A percentile compares a stretch with the other conserved stretches of the same genome.
phyloP scores from a whole-genome alignment of 92 coral and sea anemone species.

The Palythoa grandis region DNA sequence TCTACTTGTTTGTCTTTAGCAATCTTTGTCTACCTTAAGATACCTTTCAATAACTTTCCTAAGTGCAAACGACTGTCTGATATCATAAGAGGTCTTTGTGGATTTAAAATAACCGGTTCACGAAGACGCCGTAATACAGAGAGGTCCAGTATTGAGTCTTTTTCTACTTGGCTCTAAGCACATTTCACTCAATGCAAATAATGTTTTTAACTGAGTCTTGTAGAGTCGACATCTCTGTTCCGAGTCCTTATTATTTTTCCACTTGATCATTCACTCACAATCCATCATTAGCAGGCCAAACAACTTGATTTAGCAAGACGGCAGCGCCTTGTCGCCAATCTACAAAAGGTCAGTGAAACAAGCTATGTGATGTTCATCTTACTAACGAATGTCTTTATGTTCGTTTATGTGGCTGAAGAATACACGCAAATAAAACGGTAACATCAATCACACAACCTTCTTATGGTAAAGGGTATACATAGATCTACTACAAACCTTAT shows the following conservation, averaged over 20 bases:
- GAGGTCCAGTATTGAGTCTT: too few relatives aligned
- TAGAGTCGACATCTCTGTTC: background rate
- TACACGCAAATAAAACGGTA: too few relatives aligned
- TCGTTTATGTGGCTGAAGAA: background rate
- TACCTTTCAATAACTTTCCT: background rate
- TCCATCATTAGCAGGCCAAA: slow-evolving; percentile 39
- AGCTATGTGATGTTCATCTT: background rate
- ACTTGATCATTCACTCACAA: background rate
- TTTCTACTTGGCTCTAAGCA: background rate
- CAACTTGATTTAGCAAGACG: slow-evolving; percentile 44
- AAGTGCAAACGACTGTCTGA: background rate
- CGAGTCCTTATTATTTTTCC: background rate
- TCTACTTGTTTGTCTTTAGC: background rate
- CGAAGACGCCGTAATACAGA: too few relatives aligned
- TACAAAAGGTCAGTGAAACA: slow-evolving; percentile 31
- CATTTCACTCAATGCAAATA: background rate
- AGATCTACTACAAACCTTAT: too few relatives aligned
- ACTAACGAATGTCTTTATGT: background rate
- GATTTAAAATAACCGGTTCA: too few relatives aligned
- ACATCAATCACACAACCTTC: too few relatives aligned
- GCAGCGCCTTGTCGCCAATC: slow-evolving; percentile 32
- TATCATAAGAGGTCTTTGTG: background rate
- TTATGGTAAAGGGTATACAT: too few relatives aligned
- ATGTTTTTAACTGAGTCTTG: too few relatives aligned
- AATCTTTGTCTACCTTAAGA: background rate